Percentiles rank a stretch among this genome's conserved stretches.
phyloP scores from a whole-genome alignment of 2,797 vertebrate species.

The Chanos chanos region DNA sequence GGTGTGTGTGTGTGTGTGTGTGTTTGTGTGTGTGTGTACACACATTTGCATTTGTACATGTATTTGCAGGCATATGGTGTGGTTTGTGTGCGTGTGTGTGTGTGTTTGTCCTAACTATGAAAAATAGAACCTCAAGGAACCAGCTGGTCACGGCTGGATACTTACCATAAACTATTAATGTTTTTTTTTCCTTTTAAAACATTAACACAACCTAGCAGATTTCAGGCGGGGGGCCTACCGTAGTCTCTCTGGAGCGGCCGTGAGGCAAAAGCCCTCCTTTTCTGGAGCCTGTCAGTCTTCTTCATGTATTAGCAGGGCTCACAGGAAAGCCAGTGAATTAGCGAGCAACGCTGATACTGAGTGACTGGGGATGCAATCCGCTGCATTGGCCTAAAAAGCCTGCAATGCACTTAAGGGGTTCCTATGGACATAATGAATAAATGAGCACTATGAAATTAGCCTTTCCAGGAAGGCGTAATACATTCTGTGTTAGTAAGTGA shows the following conservation, averaged over 20 bases:
- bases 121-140: not conserved
- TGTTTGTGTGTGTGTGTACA: conserved; percentile 13
- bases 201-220: not conserved
- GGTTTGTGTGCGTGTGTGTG: not conserved
- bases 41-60: not conserved
- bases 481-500: conserved; percentile 42
- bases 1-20: conserved; percentile 4
- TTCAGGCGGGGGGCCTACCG: not conserved
- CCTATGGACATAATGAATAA: conserved; percentile 51
- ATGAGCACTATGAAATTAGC: conserved; percentile 46
- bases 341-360: conserved; percentile 27
- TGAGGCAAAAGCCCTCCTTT: conserved; percentile 5
- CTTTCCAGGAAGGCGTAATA: conserved; percentile 43
- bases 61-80: not conserved
- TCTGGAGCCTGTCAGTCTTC: conserved; percentile 9
- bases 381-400: conserved; percentile 50
- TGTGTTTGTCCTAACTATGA: not conserved
- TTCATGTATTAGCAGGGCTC: conserved; percentile 15
- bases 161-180: conserved; percentile 24
- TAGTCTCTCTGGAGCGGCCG: not conserved
- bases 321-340: conserved; percentile 38
- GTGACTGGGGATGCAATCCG: conserved; percentile 46
- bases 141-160: conserved; percentile 16
- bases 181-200: conserved; percentile 9
- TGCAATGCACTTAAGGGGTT: conserved; percentile 48